phyloP scores from a whole-genome alignment of 2,888 invertebrate genomes.

The Monochamus alternatus region DNA sequence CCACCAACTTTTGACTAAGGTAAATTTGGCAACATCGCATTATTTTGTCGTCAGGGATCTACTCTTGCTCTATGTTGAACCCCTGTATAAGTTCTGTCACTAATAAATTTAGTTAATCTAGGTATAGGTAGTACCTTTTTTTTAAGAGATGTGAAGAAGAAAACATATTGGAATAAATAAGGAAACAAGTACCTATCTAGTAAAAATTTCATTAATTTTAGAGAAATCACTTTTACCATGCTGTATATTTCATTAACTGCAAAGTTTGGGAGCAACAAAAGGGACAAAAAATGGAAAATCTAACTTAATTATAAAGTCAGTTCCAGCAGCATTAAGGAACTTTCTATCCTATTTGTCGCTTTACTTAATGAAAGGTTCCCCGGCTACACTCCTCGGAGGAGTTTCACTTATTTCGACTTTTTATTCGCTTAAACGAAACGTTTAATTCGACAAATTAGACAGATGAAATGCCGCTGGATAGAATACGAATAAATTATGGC shows the following conservation, averaged over 20 bases:
- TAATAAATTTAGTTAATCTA: too few species aligned
- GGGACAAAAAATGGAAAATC: constrained; percentile 25
- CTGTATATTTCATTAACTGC: constrained; percentile 6
- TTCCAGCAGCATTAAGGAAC: constrained; percentile 23
- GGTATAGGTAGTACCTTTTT: too few species aligned
- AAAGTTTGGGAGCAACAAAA: constrained; percentile 19
- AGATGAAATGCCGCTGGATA: not conserved
- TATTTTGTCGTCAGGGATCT: too few species aligned
- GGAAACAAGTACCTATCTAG: not conserved
- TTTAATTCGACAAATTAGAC: constrained; percentile 30
- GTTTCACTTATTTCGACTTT: constrained; percentile 27
- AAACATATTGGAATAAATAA: too few species aligned
- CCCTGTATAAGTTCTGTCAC: too few species aligned
- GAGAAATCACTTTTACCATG: not conserved
- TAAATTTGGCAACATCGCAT: too few species aligned
- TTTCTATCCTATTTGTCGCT: constrained; percentile 35
- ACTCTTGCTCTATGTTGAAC: too few species aligned
- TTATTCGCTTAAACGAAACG: constrained; percentile 20
- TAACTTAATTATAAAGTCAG: constrained; percentile 37
- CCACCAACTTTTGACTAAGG: too few species aligned
- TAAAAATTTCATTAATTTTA: not conserved
- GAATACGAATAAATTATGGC: constrained; percentile 7
- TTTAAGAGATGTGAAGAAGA: too few species aligned
- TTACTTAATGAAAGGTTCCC: constrained; percentile 29
- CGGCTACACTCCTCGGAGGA: constrained; percentile 11